Evolutionary conservation across 2,797 vertebrate genomes (phyloP).

Genomic region (Amniataba percoides): DNA sequence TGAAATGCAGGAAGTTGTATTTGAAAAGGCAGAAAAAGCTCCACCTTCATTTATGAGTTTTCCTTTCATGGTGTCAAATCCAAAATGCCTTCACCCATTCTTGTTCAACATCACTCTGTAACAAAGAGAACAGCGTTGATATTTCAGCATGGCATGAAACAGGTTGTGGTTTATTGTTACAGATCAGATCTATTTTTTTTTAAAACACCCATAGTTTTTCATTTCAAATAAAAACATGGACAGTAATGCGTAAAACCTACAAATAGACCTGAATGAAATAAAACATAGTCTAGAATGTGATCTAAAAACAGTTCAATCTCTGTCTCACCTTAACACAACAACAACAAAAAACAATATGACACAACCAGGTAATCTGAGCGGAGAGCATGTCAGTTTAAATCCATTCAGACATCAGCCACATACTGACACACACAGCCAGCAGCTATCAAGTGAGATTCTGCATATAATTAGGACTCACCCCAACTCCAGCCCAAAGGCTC

Average conservation of each 20-base stretch:
- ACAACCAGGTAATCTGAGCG: not conserved
- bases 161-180: too few species aligned
- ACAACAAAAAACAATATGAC: not conserved
- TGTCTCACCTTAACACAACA: too few species aligned
- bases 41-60: not conserved
- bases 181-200: too few species aligned
- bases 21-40: too few species aligned
- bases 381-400: not conserved
- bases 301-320: too few species aligned
- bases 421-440: not conserved
- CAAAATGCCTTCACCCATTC: too few species aligned
- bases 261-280: not conserved
- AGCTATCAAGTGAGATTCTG: not conserved
- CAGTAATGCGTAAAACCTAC: not conserved
- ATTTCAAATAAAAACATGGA: not conserved
- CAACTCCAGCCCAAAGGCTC: not conserved
- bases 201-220: too few species aligned
- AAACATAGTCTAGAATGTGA: not conserved
- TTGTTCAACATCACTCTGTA: too few species aligned
- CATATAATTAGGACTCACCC: not conserved
- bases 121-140: not conserved
- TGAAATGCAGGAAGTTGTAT: not conserved
- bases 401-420: not conserved
- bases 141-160: too few species aligned
- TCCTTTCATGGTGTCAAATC: too few species aligned